Base-by-base conservation (phyloP, 2,888 invertebrate genomes). In the Biston stratarius region DNA sequence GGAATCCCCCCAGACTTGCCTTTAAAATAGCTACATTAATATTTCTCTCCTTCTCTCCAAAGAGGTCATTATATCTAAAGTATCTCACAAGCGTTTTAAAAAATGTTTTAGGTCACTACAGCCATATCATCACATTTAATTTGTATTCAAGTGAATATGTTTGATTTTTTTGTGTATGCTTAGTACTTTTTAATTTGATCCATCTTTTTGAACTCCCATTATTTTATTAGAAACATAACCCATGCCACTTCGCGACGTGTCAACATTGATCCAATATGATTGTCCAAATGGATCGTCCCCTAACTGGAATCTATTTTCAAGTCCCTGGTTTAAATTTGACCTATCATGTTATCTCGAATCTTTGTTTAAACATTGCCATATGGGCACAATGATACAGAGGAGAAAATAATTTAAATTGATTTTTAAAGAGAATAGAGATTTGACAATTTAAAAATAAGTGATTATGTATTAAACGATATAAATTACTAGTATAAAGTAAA, bases 281-380 rank as follows among this genome's bases (percentile, higher is more conserved):
- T 73, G 73, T 77, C 72, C 68, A 74, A 83, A 82, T 82, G 78
- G 81, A 82, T 79, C 75, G 74, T 74, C 77, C 77, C 79, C 70
- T 79, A 83, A 83, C 83, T 84, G 85, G 85, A 86, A 77, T 87
- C 83, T 78, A 76, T 85, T 88, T 86, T 86, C 84, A 80, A 82
- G 84, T 83, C 81, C 84, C 84, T 78, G 77, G 77, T 80, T 78
- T 80, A 80, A 84, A 85, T 80, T 82, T 76, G 82, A 85, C 82
- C 82, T 85, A 85, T 84, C 81, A 75, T 83, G 80, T 78, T 86
- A 85, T 84, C 83, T 82, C 67, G 83, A 87, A 86, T 87, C 83
- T 86, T 83, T 74, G 69, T 70, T 74, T 80, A 81, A 85, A 87
- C 82, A 84, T 72, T 80, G 83, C 78, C 86, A 86, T 84, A 84